Conservation (phyloP, 2,113 vertebrate species). For the Podarcis cretensis region DNA sequence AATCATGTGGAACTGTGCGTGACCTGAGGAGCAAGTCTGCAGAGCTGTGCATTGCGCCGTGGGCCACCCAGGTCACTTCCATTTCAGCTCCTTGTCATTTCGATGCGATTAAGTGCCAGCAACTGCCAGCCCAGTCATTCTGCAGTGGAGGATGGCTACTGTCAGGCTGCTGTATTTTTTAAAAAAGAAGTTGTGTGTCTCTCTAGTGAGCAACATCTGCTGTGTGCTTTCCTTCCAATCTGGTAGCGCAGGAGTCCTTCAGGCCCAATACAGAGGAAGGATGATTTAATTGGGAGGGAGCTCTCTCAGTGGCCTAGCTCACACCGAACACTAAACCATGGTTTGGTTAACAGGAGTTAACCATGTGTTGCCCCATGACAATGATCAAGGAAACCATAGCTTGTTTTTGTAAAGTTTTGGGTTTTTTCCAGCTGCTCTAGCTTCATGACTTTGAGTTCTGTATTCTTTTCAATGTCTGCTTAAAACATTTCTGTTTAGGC, state of each 20-base stretch:
- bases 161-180: background rate
- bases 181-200: background rate
- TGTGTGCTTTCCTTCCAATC: background rate
- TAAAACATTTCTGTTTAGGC: too few species aligned
- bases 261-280: background rate
- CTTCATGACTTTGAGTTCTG: background rate
- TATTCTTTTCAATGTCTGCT: background rate
- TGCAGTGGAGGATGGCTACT: background rate
- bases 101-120: constrained; percentile 1
- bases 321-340: too few species aligned
- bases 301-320: too few species aligned
- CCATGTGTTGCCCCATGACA: too few species aligned
- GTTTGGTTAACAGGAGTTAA: too few species aligned
- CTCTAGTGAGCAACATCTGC: background rate
- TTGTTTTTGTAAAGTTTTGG: too few species aligned
- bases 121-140: background rate
- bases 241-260: background rate
- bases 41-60: background rate
- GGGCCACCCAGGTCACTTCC: background rate
- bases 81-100: background rate
- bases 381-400: too few species aligned
- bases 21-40: background rate
- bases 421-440: background rate
- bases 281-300: background rate
- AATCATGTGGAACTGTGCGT: background rate